Percentiles rank a stretch among this genome's conserved stretches.
phyloP scores from a whole-genome alignment of 1,140 invertebrate genomes.

The Harpegnathos saltator region DNA sequence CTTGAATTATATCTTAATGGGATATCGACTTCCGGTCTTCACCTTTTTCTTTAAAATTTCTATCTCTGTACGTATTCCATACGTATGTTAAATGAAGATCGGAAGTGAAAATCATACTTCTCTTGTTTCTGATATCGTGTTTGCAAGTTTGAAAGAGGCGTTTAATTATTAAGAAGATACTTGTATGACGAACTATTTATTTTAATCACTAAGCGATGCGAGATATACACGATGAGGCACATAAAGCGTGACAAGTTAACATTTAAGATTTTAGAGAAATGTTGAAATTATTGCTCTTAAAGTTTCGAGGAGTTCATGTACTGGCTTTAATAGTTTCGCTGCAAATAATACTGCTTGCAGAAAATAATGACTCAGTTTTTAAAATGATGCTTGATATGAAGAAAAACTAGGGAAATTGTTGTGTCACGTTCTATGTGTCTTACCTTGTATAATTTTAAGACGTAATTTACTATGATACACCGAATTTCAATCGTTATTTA shows the following conservation, averaged over 20 bases:
- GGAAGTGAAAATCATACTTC: conserved; percentile 18
- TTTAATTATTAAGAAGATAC: conserved; percentile 59
- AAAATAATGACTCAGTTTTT: too few relatives aligned
- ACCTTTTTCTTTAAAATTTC: conserved; percentile 26
- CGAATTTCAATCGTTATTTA: conserved; percentile 66
- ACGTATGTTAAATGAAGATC: conserved; percentile 43
- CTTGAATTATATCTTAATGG: conserved; percentile 58
- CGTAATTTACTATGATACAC: conserved; percentile 41
- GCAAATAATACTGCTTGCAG: too few relatives aligned
- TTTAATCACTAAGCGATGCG: conserved; percentile 53
- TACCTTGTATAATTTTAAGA: conserved; percentile 47
- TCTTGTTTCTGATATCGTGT: conserved; percentile 61
- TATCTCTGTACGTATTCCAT: too few relatives aligned
- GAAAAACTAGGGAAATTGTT: too few relatives aligned
- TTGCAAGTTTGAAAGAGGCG: conserved; percentile 56
- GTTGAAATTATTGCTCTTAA: too few relatives aligned
- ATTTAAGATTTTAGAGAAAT: too few relatives aligned
- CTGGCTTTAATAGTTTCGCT: too few relatives aligned
- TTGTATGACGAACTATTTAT: conserved; percentile 64
- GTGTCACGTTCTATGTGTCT: conserved; percentile 6
- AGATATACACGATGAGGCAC: background rate
- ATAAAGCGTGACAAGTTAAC: too few relatives aligned
- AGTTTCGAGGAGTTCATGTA: too few relatives aligned
- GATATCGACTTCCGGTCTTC: conserved; percentile 35
- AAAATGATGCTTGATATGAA: too few relatives aligned